Evolutionary conservation across 2,888 invertebrate species (phyloP), one percentile per base, ranked within the genome.

Genomic region (Brassicogethes aeneus): DNA sequence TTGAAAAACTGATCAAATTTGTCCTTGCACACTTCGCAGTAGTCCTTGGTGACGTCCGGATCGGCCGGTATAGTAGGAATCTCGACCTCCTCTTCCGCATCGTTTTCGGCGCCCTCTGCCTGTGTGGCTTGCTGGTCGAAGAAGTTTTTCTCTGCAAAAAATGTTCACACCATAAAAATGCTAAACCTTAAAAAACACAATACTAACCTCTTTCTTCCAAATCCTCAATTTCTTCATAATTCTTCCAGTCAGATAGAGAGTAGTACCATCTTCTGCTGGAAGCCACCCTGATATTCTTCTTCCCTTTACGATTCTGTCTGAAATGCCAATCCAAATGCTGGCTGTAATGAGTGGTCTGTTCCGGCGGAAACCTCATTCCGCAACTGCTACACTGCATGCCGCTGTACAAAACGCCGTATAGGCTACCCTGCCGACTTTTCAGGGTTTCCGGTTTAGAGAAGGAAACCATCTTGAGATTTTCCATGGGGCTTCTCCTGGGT

Each of bases 301-400:
- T 80, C 55, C 91, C 92, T 40, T 85, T 76, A 2, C 92, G 72
- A 71, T 97, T 97, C 68, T 92, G 90, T 1, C 93, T 72, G 72
- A 97, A 97, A 71, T 99, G 99, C 96, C 97, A 97, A 71, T 99
- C 97, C 44, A 97, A 76, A 70, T 99, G 99, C 64, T 91, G 89
- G 56, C 85, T 87, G 69, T 96, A 99, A 47, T 86, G 80, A 51
- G 85, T 85, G 5, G 87, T 89, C 60, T 86, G 85, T 68, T 91
- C 90, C 0, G 89, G 85, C 10, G 89, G 85, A 70, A 97, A 96
- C 34, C 96, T 78, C 45, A 91, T 81, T 17, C 97, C 97, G 70
- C 99, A 99, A 38, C 92, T 90, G 49, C 90, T 86, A 70, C 99
- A 99, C 63, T 95, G 96, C 77, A 93, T 87, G 32, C 96, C 96